Evolutionary conservation across 2,113 vertebrate species (phyloP), one percentile per base, ranked within the genome.

Genomic region (Catharus bicknelli): DNA sequence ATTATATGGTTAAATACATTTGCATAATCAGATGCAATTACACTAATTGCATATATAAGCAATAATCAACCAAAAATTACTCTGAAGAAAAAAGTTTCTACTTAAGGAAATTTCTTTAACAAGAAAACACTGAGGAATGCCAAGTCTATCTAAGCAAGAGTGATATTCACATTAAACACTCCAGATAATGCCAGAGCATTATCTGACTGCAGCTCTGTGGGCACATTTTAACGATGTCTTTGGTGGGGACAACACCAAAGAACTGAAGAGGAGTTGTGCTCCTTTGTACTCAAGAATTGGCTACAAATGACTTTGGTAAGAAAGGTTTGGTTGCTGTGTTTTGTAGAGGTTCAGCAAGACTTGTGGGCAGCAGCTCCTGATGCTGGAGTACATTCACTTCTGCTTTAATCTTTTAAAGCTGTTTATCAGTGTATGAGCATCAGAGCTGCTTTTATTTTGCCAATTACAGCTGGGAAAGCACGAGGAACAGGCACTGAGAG

Each of bases 1-100:
- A 94, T 96, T 94, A 91, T 42, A 89, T 22, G 58, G 75, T 93
- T 93, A 94, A 90, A 83, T 29, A 58, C 9, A 96, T 93, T 50
- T 97, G 90, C 93, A 95, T 97, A 95, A 96, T 94, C 94, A 97
- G 95, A 95, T 70, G 92, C 94, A 95, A 96, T 97, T 95, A 96
- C 50, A 58, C 77, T 96, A 97, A 96, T 96, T 95, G 89, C 95
- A 94, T 54, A 83, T 93, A 95, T 96, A 97, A 96, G 95, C 92
- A 96, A 96, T 96, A 93, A 95, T 95, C 95, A 97, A 86, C 92
- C 77, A 84, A 94, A 94, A 96, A 96, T 96, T 95, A 78, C 90
- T 75, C 90, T 78, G 74, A 89, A 83, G 94, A 88, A 90, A 83
- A 80, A 89, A 83, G 88, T 94, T 93, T 86, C 92, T 91, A 70